phyloP scores from a whole-genome alignment of 1,140 invertebrate genomes.

The Macrobrachium rosenbergii region DNA sequence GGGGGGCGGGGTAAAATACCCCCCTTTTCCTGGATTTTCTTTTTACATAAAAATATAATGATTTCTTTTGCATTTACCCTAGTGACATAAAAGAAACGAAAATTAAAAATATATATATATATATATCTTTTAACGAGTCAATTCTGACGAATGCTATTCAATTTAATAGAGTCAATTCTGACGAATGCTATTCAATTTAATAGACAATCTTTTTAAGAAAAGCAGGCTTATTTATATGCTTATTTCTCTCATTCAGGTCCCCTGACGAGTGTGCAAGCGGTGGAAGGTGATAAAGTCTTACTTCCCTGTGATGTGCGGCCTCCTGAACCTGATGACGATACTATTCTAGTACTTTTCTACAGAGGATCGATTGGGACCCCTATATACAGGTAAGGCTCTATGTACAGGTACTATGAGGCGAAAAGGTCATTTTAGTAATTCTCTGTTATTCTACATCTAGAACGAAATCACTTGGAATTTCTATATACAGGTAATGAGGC shows the following conservation, averaged over 20 bases:
- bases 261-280: constrained; percentile 29
- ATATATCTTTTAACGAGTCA: not conserved
- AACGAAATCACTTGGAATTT: too few species aligned
- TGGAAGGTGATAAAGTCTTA: constrained; percentile 17
- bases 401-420: too few species aligned
- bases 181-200: not conserved
- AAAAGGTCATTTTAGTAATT: too few species aligned
- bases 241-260: constrained; percentile 29
- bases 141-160: not conserved
- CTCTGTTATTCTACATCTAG: too few species aligned
- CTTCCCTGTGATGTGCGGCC: constrained; percentile 43
- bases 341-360: constrained; percentile 55
- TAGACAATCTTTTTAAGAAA: not conserved
- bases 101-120: too few species aligned
- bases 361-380: constrained; percentile 38
- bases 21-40: too few species aligned
- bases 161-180: too few species aligned
- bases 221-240: not conserved
- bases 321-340: constrained; percentile 31
- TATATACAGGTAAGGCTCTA: constrained; percentile 49
- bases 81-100: too few species aligned
- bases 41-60: too few species aligned
- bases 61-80: too few species aligned
- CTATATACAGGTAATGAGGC: too few species aligned
- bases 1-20: too few species aligned